Evolutionary conservation across 2,797 vertebrate species (phyloP), one percentile per base, ranked within the genome.

Genomic region (Pangasius krempfi): DNA sequence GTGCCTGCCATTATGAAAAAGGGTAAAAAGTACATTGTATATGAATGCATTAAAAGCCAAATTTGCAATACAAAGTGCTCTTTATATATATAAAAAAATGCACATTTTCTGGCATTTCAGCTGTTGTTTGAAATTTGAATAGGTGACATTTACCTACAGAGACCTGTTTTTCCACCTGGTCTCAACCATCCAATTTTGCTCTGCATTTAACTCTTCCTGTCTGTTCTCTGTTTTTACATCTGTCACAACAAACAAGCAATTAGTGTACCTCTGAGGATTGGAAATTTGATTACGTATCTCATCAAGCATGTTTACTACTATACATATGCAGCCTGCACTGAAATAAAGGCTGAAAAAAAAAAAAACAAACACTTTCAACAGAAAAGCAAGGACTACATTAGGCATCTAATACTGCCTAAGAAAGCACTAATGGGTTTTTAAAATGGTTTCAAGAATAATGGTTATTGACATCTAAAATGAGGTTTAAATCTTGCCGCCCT

Each of bases 91-190:
- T 0, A 83, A 22, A 70, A 40, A 82, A 88, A 33, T 37, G 64
- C 30, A 66, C 56, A 76, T 76, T 56, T 79, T 47, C 30, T 84
- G 88, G 30, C 66, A 70, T 84, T 81, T 52, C 50, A 52, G 76
- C 8, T 52, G 62, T 72, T 75, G 62, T 86, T 44, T 87, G 81
- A 88, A 79, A 64, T 72, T 80, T 12, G 82, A 47, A 88, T 30
- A 22, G 47, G 72, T 89, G 88, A 86, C 82, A 89, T 87, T 78
- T 78, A 70, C 73, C 64, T 84, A 68, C 13, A 86, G 30, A 85
- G 54, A 86, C 5, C 68, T 76, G 56, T 14, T 86, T 76, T 44
- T 75, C 25, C 16, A 44, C 44, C 30, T 27, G 44, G 56, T 62
- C 68, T 78, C 54, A 89, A n/a, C 37, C 33, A 72, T 81, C n/a